A percentile compares a stretch with the other conserved stretches of the same genome.
phyloP scores from a whole-genome alignment of 2,888 invertebrate genomes.

The Strigamia crassipes region DNA sequence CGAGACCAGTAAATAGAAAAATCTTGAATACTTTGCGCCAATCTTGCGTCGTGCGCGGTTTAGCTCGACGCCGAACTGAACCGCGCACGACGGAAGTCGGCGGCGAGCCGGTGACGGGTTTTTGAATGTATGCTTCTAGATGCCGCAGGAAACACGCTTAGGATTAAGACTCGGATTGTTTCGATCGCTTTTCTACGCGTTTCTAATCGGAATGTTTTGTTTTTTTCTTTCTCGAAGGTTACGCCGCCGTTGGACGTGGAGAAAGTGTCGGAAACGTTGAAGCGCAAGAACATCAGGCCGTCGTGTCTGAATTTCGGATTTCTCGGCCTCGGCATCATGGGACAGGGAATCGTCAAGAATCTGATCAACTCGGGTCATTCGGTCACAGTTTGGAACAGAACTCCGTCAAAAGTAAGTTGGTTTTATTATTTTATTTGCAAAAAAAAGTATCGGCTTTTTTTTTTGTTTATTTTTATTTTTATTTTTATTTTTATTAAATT shows the following conservation, averaged over 20 bases:
- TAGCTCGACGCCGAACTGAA: not conserved
- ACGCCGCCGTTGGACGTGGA: constrained; percentile 77
- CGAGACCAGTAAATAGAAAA: constrained; percentile 69
- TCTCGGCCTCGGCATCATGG: constrained; percentile 94
- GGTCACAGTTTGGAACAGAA: constrained; percentile 92
- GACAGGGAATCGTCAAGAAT: constrained; percentile 92
- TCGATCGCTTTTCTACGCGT: not conserved
- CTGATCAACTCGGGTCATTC: constrained; percentile 90
- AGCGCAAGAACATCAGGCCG: constrained; percentile 82
- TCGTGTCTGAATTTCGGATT: constrained; percentile 90
- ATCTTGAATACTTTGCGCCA: too few species aligned
- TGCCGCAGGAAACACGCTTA: not conserved
- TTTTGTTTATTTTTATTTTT: too few species aligned
- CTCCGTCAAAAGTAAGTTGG: constrained; percentile 80
- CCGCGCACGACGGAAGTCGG: not conserved
- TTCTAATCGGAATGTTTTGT: not conserved
- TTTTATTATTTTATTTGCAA: not conserved
- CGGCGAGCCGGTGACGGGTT: not conserved
- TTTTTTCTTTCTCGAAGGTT: constrained; percentile 62
- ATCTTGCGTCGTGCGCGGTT: too few species aligned
- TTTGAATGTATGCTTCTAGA: too few species aligned
- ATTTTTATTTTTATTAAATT: too few species aligned
- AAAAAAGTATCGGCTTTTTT: too few species aligned
- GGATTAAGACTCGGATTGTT: not conserved
- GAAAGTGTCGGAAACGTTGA: constrained; percentile 75